These are phyloP conservation scores for Myotis yumanensis DNA, from an alignment of 2,113 vertebrate genomes.

Conservation along the genomic window DNA sequence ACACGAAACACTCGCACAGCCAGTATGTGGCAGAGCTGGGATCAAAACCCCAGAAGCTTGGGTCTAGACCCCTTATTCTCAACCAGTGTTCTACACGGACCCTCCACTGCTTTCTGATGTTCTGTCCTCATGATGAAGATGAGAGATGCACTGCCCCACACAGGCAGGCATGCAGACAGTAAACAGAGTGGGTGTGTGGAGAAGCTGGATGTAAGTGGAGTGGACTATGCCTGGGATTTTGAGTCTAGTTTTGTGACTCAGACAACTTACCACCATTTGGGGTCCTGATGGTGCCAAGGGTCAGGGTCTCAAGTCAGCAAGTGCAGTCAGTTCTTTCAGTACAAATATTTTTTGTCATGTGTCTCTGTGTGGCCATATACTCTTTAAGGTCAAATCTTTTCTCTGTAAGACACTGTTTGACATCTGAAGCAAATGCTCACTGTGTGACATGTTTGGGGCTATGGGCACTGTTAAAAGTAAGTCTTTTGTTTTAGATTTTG, in stretches of 20 bases:
- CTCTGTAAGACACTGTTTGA: neutral
- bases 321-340: neutral
- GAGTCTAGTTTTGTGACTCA: neutral
- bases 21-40: neutral
- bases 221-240: neutral
- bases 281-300: neutral
- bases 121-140: neutral
- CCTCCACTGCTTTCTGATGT: neutral
- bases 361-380: neutral
- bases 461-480: neutral
- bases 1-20: neutral
- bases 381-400: neutral
- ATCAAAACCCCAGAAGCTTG: neutral
- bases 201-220: neutral
- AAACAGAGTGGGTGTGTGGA: neutral
- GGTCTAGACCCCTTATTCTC: neutral
- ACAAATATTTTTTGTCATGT: neutral
- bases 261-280: neutral
- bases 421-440: neutral
- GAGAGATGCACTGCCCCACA: neutral
- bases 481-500: neutral
- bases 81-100: neutral
- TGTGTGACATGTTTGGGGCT: neutral
- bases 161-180: neutral
- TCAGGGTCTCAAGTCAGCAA: neutral